phyloP scores from a whole-genome alignment of 2,888 invertebrate species.

The Octonoba sinensis region DNA sequence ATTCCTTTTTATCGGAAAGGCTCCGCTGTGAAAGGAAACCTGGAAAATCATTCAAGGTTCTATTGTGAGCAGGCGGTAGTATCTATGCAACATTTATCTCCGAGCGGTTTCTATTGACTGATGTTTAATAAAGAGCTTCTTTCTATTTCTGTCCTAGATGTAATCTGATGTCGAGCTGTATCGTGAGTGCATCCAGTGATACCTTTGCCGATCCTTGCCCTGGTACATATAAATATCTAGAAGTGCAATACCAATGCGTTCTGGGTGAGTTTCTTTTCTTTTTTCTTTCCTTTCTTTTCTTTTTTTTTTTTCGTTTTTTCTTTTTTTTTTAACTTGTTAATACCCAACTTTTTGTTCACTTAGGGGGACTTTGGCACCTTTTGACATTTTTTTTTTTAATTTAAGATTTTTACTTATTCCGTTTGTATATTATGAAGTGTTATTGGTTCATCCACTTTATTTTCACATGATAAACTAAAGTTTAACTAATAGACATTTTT shows the following conservation, averaged over 20 bases:
- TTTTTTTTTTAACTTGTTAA: background rate
- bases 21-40: too few species aligned
- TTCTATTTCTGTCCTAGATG: slow-evolving; percentile 66
- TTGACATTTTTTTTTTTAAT: too few species aligned
- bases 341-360: background rate
- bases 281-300: background rate
- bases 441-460: too few species aligned
- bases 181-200: slow-evolving; percentile 68
- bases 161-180: slow-evolving; percentile 68
- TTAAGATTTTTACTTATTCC: too few species aligned
- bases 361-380: background rate
- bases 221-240: slow-evolving; percentile 76
- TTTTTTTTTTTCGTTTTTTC: background rate
- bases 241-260: slow-evolving; percentile 75
- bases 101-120: too few species aligned
- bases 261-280: slow-evolving; percentile 60
- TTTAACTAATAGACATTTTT: too few species aligned
- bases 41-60: too few species aligned
- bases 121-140: background rate
- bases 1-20: too few species aligned
- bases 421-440: too few species aligned
- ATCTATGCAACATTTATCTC: too few species aligned
- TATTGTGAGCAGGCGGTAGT: too few species aligned
- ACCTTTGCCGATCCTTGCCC: slow-evolving; percentile 76
- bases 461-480: too few species aligned